A percentile compares a stretch with the other conserved stretches of the same genome.
Evolutionary conservation across 37 sponge, comb jelly and placozoan species (phyloP).

Genomic region (Geodia barretti): DNA sequence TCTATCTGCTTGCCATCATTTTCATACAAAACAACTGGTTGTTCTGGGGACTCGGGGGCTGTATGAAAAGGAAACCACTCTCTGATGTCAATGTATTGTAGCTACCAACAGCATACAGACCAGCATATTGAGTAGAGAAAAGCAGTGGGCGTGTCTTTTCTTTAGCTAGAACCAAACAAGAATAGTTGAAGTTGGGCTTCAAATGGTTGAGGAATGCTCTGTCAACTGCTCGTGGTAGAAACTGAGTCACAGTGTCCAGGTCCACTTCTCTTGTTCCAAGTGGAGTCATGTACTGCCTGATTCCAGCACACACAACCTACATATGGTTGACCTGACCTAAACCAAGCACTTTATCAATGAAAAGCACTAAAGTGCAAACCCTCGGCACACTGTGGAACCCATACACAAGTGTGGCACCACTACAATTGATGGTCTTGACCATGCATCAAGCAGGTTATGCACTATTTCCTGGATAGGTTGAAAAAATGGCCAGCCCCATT

Average conservation of each 20-base stretch:
- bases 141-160: neutral
- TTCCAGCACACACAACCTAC: slow-evolving; percentile 36
- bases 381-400: too few species aligned
- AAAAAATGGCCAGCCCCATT: too few species aligned
- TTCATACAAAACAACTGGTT: slow-evolving; percentile 4
- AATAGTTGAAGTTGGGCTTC: slow-evolving; percentile 29
- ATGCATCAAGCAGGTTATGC: too few species aligned
- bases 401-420: too few species aligned
- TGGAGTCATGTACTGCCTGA: slow-evolving; percentile 3
- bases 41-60: slow-evolving; percentile 18
- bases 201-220: neutral
- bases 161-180: slow-evolving; percentile 17
- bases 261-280: neutral
- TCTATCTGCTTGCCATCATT: neutral
- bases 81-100: neutral
- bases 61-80: neutral
- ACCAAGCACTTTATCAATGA: too few species aligned
- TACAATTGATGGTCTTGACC: too few species aligned
- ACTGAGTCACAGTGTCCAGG: neutral
- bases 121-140: slow-evolving; percentile 24
- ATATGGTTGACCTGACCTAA: too few species aligned
- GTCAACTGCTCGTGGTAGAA: neutral
- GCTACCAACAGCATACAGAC: neutral
- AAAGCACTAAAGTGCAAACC: too few species aligned
- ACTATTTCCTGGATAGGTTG: too few species aligned